Evolutionary conservation across 2,797 vertebrate species (phyloP).

Genomic region (Fringilla coelebs): DNA sequence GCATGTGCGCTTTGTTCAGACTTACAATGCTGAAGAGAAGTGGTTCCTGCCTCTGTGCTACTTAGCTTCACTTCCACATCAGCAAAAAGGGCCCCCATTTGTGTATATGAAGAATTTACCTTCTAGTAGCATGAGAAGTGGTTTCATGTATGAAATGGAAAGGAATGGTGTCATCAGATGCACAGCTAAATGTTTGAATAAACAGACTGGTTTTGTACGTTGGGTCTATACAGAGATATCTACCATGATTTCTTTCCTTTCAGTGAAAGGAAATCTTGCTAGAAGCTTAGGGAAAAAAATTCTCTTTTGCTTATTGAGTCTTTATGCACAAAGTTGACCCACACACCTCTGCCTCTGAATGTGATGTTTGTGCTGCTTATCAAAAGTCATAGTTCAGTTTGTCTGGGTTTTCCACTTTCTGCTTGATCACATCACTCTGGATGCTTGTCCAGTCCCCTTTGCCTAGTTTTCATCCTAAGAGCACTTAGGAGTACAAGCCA

Average conservation of each 20-base stretch:
- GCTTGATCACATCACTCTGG: background rate
- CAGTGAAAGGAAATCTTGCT: background rate
- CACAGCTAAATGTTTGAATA: background rate
- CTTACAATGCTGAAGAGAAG: background rate
- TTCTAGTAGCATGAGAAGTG: background rate
- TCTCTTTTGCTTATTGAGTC: background rate
- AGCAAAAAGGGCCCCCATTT: background rate
- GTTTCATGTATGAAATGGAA: background rate
- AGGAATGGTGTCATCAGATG: background rate
- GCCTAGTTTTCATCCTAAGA: background rate
- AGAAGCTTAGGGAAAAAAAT: background rate
- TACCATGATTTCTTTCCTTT: background rate
- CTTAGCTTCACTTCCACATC: background rate
- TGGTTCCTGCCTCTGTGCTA: background rate
- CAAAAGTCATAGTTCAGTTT: conserved; percentile 22
- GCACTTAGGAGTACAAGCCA: background rate
- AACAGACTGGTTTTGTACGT: background rate
- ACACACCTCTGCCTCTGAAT: conserved; percentile 2
- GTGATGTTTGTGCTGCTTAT: background rate
- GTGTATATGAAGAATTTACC: background rate
- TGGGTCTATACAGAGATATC: background rate
- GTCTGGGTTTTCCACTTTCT: conserved; percentile 24
- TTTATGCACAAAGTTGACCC: conserved; percentile 4
- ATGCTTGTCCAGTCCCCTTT: background rate
- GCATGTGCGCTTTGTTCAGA: background rate